Conservation (phyloP, 2,888 invertebrate genomes). For the Epicampocera succincta region DNA sequence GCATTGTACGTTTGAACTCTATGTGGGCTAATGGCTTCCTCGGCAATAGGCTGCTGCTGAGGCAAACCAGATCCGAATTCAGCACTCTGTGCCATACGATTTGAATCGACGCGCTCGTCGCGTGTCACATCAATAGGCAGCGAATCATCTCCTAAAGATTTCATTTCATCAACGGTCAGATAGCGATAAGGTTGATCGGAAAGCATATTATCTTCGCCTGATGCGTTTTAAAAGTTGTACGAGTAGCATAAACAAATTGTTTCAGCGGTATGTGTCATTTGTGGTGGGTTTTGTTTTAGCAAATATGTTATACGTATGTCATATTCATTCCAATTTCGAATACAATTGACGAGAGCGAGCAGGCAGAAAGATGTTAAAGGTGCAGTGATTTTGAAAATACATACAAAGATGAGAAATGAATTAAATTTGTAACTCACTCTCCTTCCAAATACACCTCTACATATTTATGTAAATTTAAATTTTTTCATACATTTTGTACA, state of each 20-base stretch:
- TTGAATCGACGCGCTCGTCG: conserved; percentile 91
- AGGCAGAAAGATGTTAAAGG: conserved; percentile 40
- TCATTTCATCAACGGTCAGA: conserved; percentile 97
- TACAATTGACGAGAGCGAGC: conserved; percentile 54
- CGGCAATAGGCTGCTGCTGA: conserved; percentile 82
- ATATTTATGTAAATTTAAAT: conserved; percentile 44
- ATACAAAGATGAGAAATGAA: conserved; percentile 61
- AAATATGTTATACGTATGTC: conserved; percentile 54
- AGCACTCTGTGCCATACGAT: conserved; percentile 83
- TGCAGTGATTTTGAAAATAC: conserved; percentile 62
- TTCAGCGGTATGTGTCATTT: conserved; percentile 58
- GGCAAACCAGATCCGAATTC: conserved; percentile 78
- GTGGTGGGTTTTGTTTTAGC: conserved; percentile 28
- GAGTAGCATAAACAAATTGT: conserved; percentile 64
- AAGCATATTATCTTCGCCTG: conserved; percentile 95
- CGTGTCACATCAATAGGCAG: conserved; percentile 95
- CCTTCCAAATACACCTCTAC: conserved; percentile 41
- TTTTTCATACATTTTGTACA: conserved; percentile 1
- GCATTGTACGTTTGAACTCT: conserved; percentile 83
- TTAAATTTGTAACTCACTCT: conserved; percentile 35
- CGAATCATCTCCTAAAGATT: conserved; percentile 95
- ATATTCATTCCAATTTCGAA: conserved; percentile 62
- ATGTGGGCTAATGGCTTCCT: conserved; percentile 86
- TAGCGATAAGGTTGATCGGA: conserved; percentile 96
- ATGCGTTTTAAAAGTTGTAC: conserved; percentile 56